phyloP scores from a whole-genome alignment of 2,113 vertebrate genomes.

The Ursus arctos region DNA sequence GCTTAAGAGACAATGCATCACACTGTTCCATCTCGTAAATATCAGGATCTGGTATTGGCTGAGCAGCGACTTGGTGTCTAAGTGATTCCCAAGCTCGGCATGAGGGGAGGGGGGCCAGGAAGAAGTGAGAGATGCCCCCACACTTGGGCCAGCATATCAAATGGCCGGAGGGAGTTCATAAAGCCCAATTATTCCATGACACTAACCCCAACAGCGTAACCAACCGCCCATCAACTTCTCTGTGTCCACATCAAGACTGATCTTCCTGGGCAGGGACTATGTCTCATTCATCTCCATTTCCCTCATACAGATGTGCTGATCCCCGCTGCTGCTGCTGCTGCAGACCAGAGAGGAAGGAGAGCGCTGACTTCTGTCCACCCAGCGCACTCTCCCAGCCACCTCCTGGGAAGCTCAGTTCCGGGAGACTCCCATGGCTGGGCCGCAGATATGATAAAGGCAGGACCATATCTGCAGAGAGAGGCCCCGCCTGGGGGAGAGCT shows the following conservation, averaged over 20 bases:
- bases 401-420: neutral
- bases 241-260: neutral
- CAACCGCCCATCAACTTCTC: neutral
- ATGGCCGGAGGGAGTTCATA: neutral
- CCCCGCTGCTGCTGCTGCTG: neutral
- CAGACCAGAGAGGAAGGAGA: neutral
- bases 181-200: neutral
- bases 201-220: neutral
- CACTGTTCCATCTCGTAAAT: neutral
- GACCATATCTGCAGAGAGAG: neutral
- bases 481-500: neutral
- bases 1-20: no score
- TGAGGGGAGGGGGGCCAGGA: accelerated
- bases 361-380: no score
- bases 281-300: neutral
- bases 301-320: neutral
- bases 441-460: neutral
- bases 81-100: neutral
- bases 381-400: neutral
- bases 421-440: neutral
- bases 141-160: neutral
- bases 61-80: neutral
- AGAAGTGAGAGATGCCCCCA: neutral
- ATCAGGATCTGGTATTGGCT: neutral
- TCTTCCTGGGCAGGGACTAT: neutral